Conservation (phyloP, 2,113 vertebrate genomes). For the Trematocara unimaculatum region DNA sequence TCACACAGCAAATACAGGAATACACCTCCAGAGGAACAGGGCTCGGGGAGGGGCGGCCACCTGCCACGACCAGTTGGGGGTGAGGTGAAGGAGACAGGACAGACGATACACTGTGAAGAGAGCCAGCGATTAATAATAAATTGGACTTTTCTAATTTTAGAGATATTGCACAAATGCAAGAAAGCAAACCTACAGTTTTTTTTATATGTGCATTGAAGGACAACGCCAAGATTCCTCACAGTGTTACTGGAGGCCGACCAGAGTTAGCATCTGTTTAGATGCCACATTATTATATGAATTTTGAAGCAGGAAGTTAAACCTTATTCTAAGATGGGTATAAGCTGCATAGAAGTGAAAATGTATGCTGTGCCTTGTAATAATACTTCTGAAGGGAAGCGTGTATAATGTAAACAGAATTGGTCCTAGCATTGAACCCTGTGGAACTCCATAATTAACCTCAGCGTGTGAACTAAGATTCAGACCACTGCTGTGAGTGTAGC, state of each 20-base stretch:
- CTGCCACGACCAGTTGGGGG: background rate
- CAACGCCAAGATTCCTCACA: accelerated
- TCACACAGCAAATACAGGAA: background rate
- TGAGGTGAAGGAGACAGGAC: background rate
- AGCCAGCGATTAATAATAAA: background rate
- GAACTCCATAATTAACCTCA: background rate
- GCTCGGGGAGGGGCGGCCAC: background rate
- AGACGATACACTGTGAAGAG: background rate
- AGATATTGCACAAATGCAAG: background rate
- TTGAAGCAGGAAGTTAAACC: background rate
- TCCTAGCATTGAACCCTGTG: background rate
- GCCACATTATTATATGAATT: background rate
- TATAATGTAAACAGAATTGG: background rate
- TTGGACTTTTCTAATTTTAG: background rate
- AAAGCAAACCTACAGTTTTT: background rate
- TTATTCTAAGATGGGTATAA: background rate
- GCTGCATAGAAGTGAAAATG: background rate
- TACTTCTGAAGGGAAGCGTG: background rate
- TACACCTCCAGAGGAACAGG: background rate
- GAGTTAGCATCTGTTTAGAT: background rate
- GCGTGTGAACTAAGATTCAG: background rate
- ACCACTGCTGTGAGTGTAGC: background rate
- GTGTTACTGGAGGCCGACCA: background rate
- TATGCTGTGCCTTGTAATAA: background rate
- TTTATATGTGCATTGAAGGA: background rate